Conservation (phyloP, 2,888 invertebrate species). For the Erannis defoliaria region DNA sequence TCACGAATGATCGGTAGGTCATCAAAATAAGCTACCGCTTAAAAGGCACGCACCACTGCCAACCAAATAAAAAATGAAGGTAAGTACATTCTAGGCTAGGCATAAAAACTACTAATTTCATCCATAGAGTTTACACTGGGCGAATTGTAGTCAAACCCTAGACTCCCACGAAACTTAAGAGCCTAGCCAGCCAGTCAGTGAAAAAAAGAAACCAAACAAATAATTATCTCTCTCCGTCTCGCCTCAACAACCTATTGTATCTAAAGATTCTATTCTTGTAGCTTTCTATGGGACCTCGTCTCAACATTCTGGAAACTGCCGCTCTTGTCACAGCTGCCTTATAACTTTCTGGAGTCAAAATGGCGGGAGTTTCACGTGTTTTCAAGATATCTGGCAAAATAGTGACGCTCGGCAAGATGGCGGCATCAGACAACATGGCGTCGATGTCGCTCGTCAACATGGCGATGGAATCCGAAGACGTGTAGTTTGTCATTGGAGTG, state of each 20-base stretch:
- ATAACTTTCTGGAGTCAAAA: constrained; percentile 76
- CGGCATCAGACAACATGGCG: constrained; percentile 64
- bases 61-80: constrained; percentile 2
- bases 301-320: constrained; percentile 68
- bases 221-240: constrained; percentile 80
- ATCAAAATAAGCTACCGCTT: constrained; percentile 14
- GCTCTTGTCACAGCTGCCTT: constrained; percentile 77
- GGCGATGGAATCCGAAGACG: constrained; percentile 70
- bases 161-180: background rate
- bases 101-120: background rate
- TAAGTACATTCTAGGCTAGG: background rate
- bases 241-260: constrained; percentile 73
- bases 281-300: constrained; percentile 72
- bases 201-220: constrained; percentile 23
- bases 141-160: background rate
- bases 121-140: background rate
- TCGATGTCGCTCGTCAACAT: constrained; percentile 60
- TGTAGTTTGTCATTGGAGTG: constrained; percentile 76
- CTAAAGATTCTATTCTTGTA: constrained; percentile 77
- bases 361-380: constrained; percentile 78
- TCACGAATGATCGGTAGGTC: background rate
- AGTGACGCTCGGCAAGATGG: constrained; percentile 76
- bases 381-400: constrained; percentile 69
- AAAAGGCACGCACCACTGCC: constrained; percentile 24
- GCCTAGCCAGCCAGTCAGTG: constrained; percentile 2